These are phyloP conservation scores for Dipodomys ordii DNA, from an alignment of 2,113 vertebrate species.

Conservation along the genomic window DNA sequence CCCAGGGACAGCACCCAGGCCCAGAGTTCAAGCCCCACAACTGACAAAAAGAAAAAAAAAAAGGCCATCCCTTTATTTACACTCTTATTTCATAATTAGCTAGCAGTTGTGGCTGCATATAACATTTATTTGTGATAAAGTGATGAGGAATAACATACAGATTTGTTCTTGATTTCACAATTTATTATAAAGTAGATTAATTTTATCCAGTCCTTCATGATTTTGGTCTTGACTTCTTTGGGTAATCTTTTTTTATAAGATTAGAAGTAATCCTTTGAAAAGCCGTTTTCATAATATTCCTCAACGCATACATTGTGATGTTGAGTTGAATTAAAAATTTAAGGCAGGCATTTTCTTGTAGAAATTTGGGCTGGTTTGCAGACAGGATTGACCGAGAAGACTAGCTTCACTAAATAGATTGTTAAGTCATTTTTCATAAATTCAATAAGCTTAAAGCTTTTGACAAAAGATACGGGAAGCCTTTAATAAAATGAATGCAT, in stretches of 20 bases:
- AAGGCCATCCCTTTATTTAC: background rate
- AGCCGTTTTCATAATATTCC: background rate
- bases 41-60: background rate
- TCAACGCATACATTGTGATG: background rate
- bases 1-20: too few relatives aligned
- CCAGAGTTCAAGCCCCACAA: too few relatives aligned
- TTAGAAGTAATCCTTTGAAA: constrained; percentile 50
- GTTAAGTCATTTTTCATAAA: constrained; percentile 17
- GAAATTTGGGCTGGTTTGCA: constrained; percentile 45
- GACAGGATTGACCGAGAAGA: constrained; percentile 36
- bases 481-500: constrained; percentile 54
- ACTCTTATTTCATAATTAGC: constrained; percentile 31
- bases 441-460: background rate
- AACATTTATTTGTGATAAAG: constrained; percentile 9
- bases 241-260: constrained; percentile 58
- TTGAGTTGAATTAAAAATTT: constrained; percentile 54
- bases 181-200: constrained; percentile 48
- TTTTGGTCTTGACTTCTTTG: constrained; percentile 52
- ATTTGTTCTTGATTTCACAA: constrained; percentile 24
- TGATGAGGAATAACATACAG: background rate
- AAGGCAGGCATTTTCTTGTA: constrained; percentile 40
- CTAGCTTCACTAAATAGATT: constrained; percentile 13
- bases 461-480: constrained; percentile 22
- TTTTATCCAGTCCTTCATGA: constrained; percentile 10
- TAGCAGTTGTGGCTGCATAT: background rate